Evolutionary conservation across 1,140 invertebrate species (phyloP).

Genomic region (Hyles vespertilio): DNA sequence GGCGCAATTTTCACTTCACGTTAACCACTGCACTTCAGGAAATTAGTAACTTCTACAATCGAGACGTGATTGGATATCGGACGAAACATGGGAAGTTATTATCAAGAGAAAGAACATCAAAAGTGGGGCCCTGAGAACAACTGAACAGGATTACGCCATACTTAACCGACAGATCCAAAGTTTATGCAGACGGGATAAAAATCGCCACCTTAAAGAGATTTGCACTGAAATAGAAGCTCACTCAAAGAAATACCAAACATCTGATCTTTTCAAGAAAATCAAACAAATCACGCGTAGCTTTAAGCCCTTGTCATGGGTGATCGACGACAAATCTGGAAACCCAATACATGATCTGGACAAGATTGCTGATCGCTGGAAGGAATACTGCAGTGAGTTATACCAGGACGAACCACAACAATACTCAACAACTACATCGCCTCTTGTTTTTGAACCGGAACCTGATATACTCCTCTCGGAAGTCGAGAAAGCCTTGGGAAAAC

Average conservation of each 20-base stretch:
- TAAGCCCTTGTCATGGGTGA: not conserved
- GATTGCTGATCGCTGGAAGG: not conserved
- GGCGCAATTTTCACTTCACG: too few relatives aligned
- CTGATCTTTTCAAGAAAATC: slow-evolving; percentile 1
- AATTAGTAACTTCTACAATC: not conserved
- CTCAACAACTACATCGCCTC: not conserved
- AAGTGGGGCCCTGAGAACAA: not conserved
- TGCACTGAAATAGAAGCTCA: not conserved
- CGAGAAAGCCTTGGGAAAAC: not conserved
- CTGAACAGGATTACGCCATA: not conserved
- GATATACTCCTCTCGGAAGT: not conserved
- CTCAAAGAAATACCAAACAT: not conserved
- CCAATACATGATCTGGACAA: not conserved
- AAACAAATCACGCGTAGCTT: not conserved
- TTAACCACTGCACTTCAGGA: too few relatives aligned
- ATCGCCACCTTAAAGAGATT: not conserved
- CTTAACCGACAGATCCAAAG: not conserved
- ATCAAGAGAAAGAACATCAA: not conserved
- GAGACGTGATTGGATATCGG: not conserved
- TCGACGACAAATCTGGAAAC: not conserved
- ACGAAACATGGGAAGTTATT: not conserved
- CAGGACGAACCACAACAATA: not conserved
- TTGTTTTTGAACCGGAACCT: not conserved
- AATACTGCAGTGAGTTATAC: not conserved
- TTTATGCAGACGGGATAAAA: not conserved